Conservation (phyloP, 2,113 vertebrate genomes). For the Dasyurus viverrinus region DNA sequence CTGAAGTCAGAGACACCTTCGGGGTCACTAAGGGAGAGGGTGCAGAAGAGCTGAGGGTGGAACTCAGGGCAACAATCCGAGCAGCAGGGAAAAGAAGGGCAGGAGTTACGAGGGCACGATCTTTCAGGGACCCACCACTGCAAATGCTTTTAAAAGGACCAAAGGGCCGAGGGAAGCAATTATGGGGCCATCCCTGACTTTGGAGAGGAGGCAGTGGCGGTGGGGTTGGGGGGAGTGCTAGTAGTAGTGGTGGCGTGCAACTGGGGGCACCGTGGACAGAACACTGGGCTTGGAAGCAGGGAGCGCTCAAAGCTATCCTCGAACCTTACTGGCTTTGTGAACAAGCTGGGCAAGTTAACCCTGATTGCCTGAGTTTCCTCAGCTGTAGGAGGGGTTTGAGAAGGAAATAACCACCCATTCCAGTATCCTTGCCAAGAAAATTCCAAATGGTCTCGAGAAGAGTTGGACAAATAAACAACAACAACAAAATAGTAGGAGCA, state of each 20-base stretch:
- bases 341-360: neutral
- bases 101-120: neutral
- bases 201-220: no score
- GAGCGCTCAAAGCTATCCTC: neutral
- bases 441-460: neutral
- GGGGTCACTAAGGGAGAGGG: neutral
- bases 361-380: neutral
- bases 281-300: neutral
- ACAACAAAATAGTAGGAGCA: neutral
- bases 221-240: no score
- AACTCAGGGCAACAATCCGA: neutral
- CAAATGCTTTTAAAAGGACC: neutral
- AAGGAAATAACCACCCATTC: neutral
- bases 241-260: no score
- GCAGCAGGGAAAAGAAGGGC: no score
- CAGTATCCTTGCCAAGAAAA: neutral
- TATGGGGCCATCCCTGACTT: no score
- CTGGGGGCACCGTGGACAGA: no score
- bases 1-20: neutral
- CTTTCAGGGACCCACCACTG: neutral
- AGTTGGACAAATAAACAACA: neutral
- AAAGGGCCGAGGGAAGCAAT: neutral
- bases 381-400: neutral
- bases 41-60: no score
- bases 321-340: neutral